Evolutionary conservation across 2,888 invertebrate species (phyloP), one percentile per base, ranked within the genome.

Genomic region (Melinopterus prodromus): DNA sequence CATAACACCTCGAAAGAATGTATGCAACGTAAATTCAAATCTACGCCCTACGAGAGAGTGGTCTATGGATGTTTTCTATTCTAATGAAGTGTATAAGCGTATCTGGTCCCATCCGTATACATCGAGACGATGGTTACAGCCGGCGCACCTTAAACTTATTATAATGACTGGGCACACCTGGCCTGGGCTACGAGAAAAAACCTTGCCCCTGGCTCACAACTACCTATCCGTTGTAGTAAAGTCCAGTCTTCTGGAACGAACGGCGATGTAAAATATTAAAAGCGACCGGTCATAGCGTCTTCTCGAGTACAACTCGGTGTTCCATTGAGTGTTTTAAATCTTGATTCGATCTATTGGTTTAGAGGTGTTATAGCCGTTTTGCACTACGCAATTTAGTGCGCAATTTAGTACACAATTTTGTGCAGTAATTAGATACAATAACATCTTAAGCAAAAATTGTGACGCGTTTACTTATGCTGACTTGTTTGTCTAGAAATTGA

Each of bases 51-150:
- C 53, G 53, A 26, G 26, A 26, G 26, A 26, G 26, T 53, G 12
- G 53, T 53, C 9, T 53, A 53, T 53, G 53, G 53, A 53, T 53
- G 53, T 53, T 53, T 53, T 53, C 53, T 53, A 53, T 53, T 53
- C 53, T 53, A 53, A 53, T 53, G 53, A 53, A 53, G 53, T 53
- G 12, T 53, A 53, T 53, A 53, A 53, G 2, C 7, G 53, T 53
- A 53, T 53, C 53, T 53, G 53, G 53, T 53, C 53, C 53, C 53
- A 53, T 53, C 53, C 53, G 53, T 53, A 53, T 53, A 53, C 53
- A 3, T 53, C 53, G 26, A 26, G 26, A 26, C 26, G 26, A 26
- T 26, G 26, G 26, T 3, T 26, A 9, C 53, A 6, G 53, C 53
- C 53, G 53, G 53, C 53, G 53, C 53, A 53, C 53, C 53, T 53